Percentiles rank a stretch among this genome's conserved stretches.
These are phyloP conservation scores for Strigops habroptila DNA, from an alignment of 2,113 vertebrate species.

Conservation along the genomic window DNA sequence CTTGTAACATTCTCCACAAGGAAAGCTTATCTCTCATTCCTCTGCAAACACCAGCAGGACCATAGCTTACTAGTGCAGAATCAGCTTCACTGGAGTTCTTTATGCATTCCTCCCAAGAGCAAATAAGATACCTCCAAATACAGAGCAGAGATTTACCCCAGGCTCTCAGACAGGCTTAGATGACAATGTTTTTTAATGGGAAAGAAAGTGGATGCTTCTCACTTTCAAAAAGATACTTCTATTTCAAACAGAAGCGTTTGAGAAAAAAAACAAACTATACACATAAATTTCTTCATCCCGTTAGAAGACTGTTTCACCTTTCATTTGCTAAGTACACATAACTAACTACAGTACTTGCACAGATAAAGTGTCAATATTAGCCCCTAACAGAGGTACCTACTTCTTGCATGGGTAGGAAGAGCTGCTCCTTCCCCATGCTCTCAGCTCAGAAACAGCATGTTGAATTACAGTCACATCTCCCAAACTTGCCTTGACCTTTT, in stretches of 20 bases:
- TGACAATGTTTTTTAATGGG: background rate
- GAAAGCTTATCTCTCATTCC: background rate
- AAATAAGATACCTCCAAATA: background rate
- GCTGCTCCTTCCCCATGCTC: background rate
- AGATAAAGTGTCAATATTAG: background rate
- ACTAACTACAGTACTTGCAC: background rate
- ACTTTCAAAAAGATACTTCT: background rate
- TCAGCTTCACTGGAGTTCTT: background rate
- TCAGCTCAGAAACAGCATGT: background rate
- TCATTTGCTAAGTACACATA: background rate
- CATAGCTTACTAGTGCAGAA: background rate
- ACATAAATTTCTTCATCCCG: fast-evolving
- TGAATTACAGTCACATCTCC: background rate
- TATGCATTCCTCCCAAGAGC: background rate
- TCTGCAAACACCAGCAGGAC: background rate
- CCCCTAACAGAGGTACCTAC: background rate
- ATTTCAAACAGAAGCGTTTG: background rate
- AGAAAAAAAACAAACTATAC: background rate
- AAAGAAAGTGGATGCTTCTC: background rate
- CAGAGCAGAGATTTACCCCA: background rate
- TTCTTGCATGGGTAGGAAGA: background rate
- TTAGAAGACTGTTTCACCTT: background rate
- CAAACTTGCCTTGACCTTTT: background rate
- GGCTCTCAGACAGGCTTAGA: background rate
- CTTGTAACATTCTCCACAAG: background rate